Evolutionary conservation across 2,797 vertebrate species (phyloP), one percentile per base, ranked within the genome.

Genomic region (Tragelaphus oryx): DNA sequence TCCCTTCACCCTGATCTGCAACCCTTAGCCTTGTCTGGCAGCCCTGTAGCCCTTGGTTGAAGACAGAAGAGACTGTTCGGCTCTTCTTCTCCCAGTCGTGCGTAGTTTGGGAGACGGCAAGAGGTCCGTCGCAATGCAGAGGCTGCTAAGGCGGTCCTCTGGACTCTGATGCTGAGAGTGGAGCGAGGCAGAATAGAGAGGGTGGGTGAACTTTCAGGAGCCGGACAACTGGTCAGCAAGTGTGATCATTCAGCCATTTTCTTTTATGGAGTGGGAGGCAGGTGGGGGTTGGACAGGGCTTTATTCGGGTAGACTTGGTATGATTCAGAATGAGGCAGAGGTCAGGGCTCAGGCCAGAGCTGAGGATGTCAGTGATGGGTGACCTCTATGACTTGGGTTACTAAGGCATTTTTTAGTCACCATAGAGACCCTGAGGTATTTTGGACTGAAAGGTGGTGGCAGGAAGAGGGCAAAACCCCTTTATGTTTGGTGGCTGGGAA

Each of bases 391-490:
- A 59, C 74, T 97, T 52, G 94, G 75, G 46, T 30, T 86, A 81
- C 62, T 48, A 30, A 75, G 88, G 91, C 71, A 54, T 91, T 95
- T 96, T 91, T 37, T 78, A 68, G 24, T 97, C 90, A 83, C 97
- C 94, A 96, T 96, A 96, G 94, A 93, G 96, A 97, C 74, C n/a
- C 57, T 10, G 60, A 93, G 86, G 87, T 86, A 94, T 97, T 90
- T 88, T 26, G 84, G 75, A 16, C 62, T 41, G 75, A 68, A 74
- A 79, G 16, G 41, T 10, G 4, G 71, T 54, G 12, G 20, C 4
- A 26, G 33, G 60, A 20, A 41, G 75, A 80, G 17, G 59, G 75
- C 68, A 37, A 22, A 13, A 20, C 37, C 60, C 50, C 37, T 97
- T 96, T 95, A 59, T 87, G 33, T 96, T 90, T 92, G n/a, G 79